phyloP scores from a whole-genome alignment of 2,113 vertebrate species.

The Aix galericulata region DNA sequence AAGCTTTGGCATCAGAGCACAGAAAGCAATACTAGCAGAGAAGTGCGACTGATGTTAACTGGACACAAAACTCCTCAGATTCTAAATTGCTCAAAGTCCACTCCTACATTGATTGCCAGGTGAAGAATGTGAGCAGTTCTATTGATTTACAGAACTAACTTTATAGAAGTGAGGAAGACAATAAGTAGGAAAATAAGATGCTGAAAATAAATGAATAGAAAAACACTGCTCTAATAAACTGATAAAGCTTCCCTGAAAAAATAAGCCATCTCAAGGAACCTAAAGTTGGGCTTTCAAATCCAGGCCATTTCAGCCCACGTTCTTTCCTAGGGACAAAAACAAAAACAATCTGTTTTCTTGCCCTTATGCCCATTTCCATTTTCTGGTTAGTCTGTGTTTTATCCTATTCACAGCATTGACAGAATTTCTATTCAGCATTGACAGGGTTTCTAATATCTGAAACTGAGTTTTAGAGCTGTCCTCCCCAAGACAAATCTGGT shows the following conservation, averaged over 20 bases:
- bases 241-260: not conserved
- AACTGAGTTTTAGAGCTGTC: not conserved
- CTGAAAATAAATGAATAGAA: not conserved
- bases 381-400: not conserved
- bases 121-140: not conserved
- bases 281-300: not conserved
- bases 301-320: not conserved
- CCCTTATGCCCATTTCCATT: not conserved
- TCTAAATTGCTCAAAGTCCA: not conserved
- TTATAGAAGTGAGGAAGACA: not conserved
- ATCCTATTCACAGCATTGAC: not conserved
- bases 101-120: not conserved
- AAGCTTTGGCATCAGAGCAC: not conserved
- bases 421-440: too few species aligned
- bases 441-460: not conserved
- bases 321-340: not conserved
- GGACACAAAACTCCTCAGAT: not conserved
- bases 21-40: not conserved
- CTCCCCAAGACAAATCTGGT: not conserved
- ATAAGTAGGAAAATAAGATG: not conserved
- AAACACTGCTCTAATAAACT: accelerated
- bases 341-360: not conserved
- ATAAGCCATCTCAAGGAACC: not conserved
- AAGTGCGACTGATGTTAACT: not conserved
- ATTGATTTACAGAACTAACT: not conserved